Base-by-base conservation (phyloP, 2,888 invertebrate genomes). In the Drosophila kambysellisi region DNA sequence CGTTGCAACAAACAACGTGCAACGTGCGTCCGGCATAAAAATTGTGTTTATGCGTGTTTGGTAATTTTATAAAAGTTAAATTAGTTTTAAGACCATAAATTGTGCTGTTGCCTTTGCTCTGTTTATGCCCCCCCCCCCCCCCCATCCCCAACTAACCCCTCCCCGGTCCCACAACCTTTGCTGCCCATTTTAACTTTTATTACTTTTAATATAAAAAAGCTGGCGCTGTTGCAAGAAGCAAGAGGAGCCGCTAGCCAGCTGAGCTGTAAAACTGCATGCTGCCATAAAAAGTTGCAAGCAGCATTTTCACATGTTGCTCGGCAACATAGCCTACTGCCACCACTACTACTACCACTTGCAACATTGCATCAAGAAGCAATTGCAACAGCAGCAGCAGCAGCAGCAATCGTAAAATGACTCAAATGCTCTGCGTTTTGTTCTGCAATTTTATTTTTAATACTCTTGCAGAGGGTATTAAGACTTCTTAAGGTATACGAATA, bases 1-100 rank as follows among this genome's bases (percentile, higher is more conserved):
- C 25, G 30, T 30, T 46, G 57, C 71, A 61, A 35, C 64, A 52
- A 53, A 59, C 56, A 59, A 12, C 70, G 62, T 71, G 78, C 82
- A 89, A 74, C 90, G 65, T 88, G 87, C 86, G 89, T 86, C 84
- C 89, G 84, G 89, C 89, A 88, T 90, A 87, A 88, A 88, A 90
- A 90, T 88, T 90, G 88, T 88, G 91, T 88, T 88, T 88, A 88
- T 88, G 88, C 88, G 91, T 88, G 88, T 88, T 88, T 87, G 88
- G 88, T 88, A 87, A 90, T 90, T 88, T 88, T 88, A 90, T 88
- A 88, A 88, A 88, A 88, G 89, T 88, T 88, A 88, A 88, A 88
- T 88, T 88, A 88, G 91, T 90, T 88, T 87, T 88, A 87, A 89
- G 89, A 76, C 91, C 89, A 88, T 88, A 88, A 88, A 88, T 90